Evolutionary conservation across 2,797 vertebrate genomes (phyloP).

Genomic region (Sciurus vulgaris): DNA sequence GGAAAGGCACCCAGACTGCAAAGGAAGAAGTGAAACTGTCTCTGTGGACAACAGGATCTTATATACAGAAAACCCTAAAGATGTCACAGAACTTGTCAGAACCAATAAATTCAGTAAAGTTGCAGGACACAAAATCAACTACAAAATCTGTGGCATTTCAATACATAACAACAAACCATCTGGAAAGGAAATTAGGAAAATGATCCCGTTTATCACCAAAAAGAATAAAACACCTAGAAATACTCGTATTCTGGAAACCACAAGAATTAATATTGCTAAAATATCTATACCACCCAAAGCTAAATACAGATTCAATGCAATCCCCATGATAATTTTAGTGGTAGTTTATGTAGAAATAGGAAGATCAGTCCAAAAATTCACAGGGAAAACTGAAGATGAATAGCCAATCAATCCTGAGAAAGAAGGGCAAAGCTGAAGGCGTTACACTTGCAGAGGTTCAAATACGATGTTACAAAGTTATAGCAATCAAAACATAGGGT

Average conservation of each 20-base stretch:
- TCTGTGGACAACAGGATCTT: too few relatives aligned
- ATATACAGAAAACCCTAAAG: too few relatives aligned
- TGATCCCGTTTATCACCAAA: background rate
- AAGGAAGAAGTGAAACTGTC: too few relatives aligned
- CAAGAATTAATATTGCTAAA: background rate
- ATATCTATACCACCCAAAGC: background rate
- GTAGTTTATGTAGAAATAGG: background rate
- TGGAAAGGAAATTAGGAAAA: background rate
- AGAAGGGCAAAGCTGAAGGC: background rate
- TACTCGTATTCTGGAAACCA: background rate
- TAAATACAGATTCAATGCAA: background rate
- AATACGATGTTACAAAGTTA: background rate
- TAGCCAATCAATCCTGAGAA: background rate
- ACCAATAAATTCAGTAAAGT: background rate
- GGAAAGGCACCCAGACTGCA: too few relatives aligned
- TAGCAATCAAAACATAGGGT: background rate
- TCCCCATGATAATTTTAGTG: background rate
- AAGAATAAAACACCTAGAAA: background rate
- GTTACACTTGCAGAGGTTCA: background rate
- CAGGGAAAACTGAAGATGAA: background rate
- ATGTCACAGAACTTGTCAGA: background rate
- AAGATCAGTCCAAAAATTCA: constrained; percentile 8
- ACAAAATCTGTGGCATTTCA: too few relatives aligned
- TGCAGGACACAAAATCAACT: background rate
- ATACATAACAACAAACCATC: background rate